Evolutionary conservation across 2,888 invertebrate species (phyloP).

Genomic region (Aporophyla nigra): DNA sequence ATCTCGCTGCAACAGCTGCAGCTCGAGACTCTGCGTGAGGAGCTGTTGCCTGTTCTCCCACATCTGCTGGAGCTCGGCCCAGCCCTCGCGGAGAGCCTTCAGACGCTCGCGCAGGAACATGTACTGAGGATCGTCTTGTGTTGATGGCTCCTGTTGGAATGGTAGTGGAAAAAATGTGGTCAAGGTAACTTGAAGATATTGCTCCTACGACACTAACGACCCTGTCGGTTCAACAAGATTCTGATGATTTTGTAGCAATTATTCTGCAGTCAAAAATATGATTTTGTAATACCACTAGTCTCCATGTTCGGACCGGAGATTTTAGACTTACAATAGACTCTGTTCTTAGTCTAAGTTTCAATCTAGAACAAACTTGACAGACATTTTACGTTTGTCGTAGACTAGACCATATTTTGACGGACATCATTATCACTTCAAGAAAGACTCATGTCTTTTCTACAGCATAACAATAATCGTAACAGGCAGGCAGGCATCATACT

Average conservation of each 20-base stretch:
- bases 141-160: constrained; percentile 92
- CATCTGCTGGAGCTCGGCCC: constrained; percentile 99
- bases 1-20: constrained; percentile 98
- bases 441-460: neutral
- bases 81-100: constrained; percentile 99
- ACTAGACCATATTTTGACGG: neutral
- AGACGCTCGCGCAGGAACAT: constrained; percentile 99
- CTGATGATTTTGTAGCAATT: neutral
- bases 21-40: constrained; percentile 98
- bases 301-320: neutral
- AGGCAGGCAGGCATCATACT: too few species aligned
- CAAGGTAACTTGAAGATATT: neutral
- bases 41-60: constrained; percentile 99
- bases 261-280: neutral
- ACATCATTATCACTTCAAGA: neutral
- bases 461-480: neutral
- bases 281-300: neutral
- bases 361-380: neutral
- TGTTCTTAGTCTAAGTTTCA: neutral
- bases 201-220: neutral
- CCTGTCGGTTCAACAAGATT: neutral
- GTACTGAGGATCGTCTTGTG: constrained; percentile 99
- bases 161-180: neutral
- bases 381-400: neutral
- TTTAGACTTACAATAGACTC: neutral